Percentiles rank a stretch among this genome's conserved stretches.
These are phyloP conservation scores for Vulpes ferrilata DNA, from an alignment of 2,113 vertebrate genomes.

Conservation along the genomic window DNA sequence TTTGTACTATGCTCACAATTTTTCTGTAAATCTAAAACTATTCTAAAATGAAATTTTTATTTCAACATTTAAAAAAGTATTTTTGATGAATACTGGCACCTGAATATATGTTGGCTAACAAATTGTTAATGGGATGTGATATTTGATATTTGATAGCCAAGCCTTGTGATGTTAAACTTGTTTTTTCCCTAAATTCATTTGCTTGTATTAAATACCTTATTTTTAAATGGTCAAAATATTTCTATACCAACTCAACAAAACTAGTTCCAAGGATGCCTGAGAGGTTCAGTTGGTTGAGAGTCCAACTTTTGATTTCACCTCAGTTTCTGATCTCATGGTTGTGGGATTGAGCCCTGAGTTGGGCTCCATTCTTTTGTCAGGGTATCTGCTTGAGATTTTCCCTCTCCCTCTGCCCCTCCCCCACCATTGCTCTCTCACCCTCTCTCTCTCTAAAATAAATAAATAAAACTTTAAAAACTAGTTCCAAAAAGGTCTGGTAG, in stretches of 20 bases:
- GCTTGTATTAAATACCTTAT: constrained; percentile 23
- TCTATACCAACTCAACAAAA: constrained; percentile 6
- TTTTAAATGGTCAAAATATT: background rate
- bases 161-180: background rate
- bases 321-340: background rate
- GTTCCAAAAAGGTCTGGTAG: background rate
- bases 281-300: background rate
- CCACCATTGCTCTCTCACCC: too few species aligned
- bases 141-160: background rate
- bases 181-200: background rate
- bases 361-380: background rate
- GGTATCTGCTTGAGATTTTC: background rate
- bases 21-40: background rate
- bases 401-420: background rate
- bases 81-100: background rate
- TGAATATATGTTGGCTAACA: background rate
- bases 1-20: background rate
- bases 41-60: background rate
- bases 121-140: background rate
- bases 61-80: background rate
- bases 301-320: background rate
- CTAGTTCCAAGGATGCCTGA: background rate
- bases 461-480: background rate
- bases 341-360: background rate
- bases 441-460: background rate